phyloP scores from a whole-genome alignment of 2,888 invertebrate species.

The Atrina japonica region DNA sequence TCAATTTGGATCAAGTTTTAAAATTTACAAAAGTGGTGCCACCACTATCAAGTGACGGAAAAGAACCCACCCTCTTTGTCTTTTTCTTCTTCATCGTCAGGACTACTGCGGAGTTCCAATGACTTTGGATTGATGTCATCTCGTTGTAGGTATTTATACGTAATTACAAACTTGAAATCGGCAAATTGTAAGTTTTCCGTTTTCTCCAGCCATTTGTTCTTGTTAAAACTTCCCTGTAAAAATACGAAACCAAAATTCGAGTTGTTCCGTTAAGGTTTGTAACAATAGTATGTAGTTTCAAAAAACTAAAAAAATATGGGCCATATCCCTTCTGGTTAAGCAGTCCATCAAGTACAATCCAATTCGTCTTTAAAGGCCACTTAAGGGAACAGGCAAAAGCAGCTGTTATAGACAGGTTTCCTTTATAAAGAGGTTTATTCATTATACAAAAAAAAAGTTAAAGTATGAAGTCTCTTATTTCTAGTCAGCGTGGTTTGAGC shows the following conservation, averaged over 20 bases:
- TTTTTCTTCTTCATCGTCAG: conserved; percentile 51
- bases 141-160: conserved; percentile 66
- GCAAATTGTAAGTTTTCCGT: conserved; percentile 78
- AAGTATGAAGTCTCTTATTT: no score
- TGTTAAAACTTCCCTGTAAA: conserved; percentile 71
- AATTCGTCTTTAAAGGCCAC: no score
- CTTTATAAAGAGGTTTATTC: no score
- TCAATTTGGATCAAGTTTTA: neutral
- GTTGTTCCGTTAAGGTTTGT: neutral
- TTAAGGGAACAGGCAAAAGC: no score
- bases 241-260: neutral
- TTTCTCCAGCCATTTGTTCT: conserved; percentile 78
- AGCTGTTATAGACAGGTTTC: no score
- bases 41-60: neutral
- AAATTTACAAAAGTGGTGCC: neutral
- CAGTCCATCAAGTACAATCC: no score
- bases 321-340: no score
- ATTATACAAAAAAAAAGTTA: no score
- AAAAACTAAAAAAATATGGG: no score
- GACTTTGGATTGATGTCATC: conserved; percentile 16
- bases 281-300: neutral
- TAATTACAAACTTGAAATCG: conserved; percentile 75
- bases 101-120: conserved; percentile 24
- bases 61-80: conserved; percentile 57
- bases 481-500: no score